Conservation (phyloP, 1,140 invertebrate species). For the Brachionus rubens region DNA sequence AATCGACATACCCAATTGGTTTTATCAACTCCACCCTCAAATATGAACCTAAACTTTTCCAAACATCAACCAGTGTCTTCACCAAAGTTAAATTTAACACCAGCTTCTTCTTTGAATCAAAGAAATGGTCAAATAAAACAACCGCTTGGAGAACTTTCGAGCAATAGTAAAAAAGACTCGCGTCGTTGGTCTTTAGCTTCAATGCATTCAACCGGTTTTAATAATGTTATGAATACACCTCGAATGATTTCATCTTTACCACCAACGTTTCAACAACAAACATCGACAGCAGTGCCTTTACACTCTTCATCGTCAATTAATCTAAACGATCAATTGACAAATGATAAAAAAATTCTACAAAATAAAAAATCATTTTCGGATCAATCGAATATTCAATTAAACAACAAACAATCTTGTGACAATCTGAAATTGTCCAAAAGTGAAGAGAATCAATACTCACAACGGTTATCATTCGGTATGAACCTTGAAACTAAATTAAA, state of each 20-base stretch:
- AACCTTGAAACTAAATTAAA: background rate
- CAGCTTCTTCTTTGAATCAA: background rate
- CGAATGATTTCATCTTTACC: background rate
- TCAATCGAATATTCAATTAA: background rate
- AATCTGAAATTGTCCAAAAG: background rate
- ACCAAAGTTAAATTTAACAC: background rate
- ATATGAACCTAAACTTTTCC: background rate
- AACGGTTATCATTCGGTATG: background rate
- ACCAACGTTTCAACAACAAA: background rate
- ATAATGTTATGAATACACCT: background rate
- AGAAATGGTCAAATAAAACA: background rate
- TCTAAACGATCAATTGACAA: background rate
- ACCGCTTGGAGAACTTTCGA: background rate
- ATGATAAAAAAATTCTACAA: background rate
- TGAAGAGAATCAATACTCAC: background rate
- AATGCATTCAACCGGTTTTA: constrained; percentile 16
- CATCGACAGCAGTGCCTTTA: background rate
- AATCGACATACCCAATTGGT: background rate
- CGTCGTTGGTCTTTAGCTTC: constrained; percentile 33
- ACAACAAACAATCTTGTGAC: background rate
- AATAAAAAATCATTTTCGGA: background rate
- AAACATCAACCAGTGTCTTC: background rate
- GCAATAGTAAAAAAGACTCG: background rate
- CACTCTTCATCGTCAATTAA: background rate
- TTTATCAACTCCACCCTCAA: constrained; percentile 29